Conservation (phyloP, 2,113 vertebrate species). For the Dasyprocta punctata region DNA sequence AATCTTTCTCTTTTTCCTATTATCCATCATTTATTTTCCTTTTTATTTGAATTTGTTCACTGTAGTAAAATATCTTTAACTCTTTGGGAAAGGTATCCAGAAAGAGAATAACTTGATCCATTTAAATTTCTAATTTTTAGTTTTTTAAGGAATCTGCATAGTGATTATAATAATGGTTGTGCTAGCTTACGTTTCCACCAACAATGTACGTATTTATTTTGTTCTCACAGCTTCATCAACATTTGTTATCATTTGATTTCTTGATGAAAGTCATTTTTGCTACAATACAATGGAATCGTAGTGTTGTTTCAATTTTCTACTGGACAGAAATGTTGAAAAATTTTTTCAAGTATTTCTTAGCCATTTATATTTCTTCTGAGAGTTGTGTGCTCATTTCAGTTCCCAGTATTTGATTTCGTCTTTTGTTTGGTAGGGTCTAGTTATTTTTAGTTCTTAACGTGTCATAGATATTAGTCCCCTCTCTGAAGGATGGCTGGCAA, state of each 20-base stretch:
- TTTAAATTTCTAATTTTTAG: background rate
- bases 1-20: background rate
- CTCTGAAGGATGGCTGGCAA: background rate
- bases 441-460: background rate
- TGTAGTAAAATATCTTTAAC: background rate
- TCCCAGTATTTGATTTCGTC: background rate
- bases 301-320: background rate
- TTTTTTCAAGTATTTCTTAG: background rate
- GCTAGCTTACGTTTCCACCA: background rate
- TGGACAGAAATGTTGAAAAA: background rate
- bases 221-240: background rate
- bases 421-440: background rate
- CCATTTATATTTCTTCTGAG: background rate
- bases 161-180: background rate
- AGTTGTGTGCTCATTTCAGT: background rate
- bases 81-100: background rate
- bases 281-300: background rate
- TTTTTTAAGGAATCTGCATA: background rate
- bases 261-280: background rate
- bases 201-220: background rate
- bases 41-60: background rate
- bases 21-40: background rate
- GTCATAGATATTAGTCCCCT: background rate
- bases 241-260: background rate
- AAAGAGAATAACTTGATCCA: background rate